These are phyloP conservation scores for Noctua comes DNA, from an alignment of 2,888 invertebrate species.

Conservation along the genomic window DNA sequence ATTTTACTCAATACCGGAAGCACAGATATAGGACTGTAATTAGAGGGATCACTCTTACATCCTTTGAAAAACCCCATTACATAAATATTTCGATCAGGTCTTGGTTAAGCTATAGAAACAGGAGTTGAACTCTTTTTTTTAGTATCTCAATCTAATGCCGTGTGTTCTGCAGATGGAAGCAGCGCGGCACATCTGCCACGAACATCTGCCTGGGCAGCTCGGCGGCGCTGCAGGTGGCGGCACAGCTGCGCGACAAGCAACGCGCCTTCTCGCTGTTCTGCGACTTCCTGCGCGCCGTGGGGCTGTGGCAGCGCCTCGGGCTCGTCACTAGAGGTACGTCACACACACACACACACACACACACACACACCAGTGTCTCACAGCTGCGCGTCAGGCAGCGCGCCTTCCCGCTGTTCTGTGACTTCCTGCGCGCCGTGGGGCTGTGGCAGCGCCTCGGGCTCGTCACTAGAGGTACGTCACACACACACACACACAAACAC, in stretches of 20 bases:
- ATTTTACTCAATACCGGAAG: not conserved
- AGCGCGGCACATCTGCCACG: conserved; percentile 71
- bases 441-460: conserved; percentile 91
- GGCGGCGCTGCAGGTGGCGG: conserved; percentile 95
- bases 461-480: conserved; percentile 70
- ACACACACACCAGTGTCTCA: conserved; percentile 69
- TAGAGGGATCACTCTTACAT: no score
- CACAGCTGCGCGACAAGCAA: conserved; percentile 97
- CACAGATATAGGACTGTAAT: not conserved
- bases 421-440: conserved; percentile 93
- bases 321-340: conserved; percentile 71
- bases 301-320: conserved; percentile 92
- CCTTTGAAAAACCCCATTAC: not conserved
- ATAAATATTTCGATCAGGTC: not conserved
- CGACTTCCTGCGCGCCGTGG: conserved; percentile 93
- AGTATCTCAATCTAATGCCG: not conserved
- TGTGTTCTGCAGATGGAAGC: conserved; percentile 81
- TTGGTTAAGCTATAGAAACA: not conserved
- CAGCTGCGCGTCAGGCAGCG: conserved; percentile 97
- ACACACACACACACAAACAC: no score
- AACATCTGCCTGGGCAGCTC: conserved; percentile 92
- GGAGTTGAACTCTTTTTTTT: not conserved
- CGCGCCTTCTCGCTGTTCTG: conserved; percentile 94
- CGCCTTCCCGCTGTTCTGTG: conserved; percentile 94
- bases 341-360: no score